Evolutionary conservation across 1,140 invertebrate genomes (phyloP).

Genomic region (Eueides isabella): DNA sequence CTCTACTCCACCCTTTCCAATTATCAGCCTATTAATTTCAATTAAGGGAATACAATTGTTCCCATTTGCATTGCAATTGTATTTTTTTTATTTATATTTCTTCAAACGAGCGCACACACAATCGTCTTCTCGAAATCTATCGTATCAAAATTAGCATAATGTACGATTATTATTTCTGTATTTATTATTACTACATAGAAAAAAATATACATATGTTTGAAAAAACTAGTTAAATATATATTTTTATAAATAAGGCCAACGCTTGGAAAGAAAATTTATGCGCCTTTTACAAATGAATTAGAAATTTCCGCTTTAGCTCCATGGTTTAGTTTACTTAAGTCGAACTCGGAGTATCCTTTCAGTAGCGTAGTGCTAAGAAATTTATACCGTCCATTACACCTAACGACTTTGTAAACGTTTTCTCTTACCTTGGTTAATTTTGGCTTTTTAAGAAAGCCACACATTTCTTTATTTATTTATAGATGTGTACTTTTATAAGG

Average conservation of each 20-base stretch:
- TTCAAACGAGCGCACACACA: too few relatives aligned
- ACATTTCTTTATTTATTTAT: neutral
- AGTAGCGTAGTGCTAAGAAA: constrained; percentile 4
- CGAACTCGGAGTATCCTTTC: constrained; percentile 7
- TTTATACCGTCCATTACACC: neutral
- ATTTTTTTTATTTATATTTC: too few relatives aligned
- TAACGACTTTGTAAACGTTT: constrained; percentile 8
- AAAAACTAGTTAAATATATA: too few relatives aligned
- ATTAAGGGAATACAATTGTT: too few relatives aligned
- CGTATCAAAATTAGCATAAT: too few relatives aligned
- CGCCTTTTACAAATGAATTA: neutral
- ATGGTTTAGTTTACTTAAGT: constrained; percentile 5
- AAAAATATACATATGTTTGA: too few relatives aligned
- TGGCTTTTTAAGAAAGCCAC: neutral
- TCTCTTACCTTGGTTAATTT: neutral
- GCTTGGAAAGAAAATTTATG: neutral
- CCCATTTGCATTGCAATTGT: too few relatives aligned
- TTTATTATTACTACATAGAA: too few relatives aligned
- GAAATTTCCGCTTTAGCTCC: neutral
- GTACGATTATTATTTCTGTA: too few relatives aligned
- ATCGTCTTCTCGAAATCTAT: too few relatives aligned
- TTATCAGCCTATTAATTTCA: too few relatives aligned
- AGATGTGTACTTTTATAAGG: neutral
- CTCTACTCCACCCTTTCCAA: too few relatives aligned
- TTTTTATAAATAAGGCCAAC: neutral